Conservation (phyloP, 2,888 invertebrate genomes). For the Lepidocyrtoides sp. region DNA sequence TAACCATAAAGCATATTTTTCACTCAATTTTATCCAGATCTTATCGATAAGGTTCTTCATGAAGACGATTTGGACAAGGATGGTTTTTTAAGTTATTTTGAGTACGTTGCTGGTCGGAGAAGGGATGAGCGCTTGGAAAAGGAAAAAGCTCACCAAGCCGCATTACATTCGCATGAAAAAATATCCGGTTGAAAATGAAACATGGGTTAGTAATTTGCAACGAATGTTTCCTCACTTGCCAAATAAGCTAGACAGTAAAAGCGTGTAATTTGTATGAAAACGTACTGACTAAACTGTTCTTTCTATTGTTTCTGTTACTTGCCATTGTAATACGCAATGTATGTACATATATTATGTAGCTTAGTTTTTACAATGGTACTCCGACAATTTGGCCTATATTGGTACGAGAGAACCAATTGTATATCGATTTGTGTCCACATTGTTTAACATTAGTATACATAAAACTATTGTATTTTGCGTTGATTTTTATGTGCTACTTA, state of each 20-base stretch:
- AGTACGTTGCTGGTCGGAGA: slow-evolving; percentile 89
- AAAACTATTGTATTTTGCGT: too few relatives aligned
- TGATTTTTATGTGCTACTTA: not conserved
- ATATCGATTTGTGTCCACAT: too few relatives aligned
- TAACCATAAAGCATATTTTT: not conserved
- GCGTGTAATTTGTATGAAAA: not conserved
- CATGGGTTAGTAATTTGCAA: not conserved
- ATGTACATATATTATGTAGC: not conserved
- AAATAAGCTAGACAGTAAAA: slow-evolving; percentile 21
- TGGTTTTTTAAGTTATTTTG: slow-evolving; percentile 90
- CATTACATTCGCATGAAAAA: slow-evolving; percentile 56
- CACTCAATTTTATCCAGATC: slow-evolving; percentile 89
- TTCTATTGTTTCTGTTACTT: not conserved
- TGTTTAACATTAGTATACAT: too few relatives aligned
- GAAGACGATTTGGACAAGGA: slow-evolving; percentile 94
- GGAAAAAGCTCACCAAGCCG: slow-evolving; percentile 58
- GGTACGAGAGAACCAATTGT: too few relatives aligned
- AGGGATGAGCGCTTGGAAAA: slow-evolving; percentile 85
- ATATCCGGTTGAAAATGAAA: slow-evolving; percentile 35
- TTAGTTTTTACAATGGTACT: too few relatives aligned
- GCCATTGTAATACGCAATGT: not conserved
- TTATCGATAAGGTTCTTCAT: slow-evolving; percentile 94
- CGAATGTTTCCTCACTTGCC: not conserved
- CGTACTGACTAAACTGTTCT: slow-evolving; percentile 4
- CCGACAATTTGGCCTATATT: too few relatives aligned